Percentiles rank a stretch among this genome's conserved stretches.
phyloP scores from a whole-genome alignment of 2,888 invertebrate species.

The Himalopsyche kuldschensis region DNA sequence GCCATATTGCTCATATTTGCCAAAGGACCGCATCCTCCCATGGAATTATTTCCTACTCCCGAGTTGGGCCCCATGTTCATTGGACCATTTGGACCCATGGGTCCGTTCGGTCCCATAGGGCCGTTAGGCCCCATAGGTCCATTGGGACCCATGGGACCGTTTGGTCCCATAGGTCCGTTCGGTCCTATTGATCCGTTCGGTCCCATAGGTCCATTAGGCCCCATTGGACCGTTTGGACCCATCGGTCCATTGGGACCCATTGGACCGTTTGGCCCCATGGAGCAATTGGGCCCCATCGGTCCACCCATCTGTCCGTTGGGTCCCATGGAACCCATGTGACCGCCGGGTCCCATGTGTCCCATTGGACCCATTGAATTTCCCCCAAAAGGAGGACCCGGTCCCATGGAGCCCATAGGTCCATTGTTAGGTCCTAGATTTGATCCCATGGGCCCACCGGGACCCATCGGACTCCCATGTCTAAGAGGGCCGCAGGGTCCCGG shows the following conservation, averaged over 20 bases:
- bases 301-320: constrained; percentile 37
- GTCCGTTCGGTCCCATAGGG: constrained; percentile 57
- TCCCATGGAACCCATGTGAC: constrained; percentile 41
- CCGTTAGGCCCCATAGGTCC: constrained; percentile 41
- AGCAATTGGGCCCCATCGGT: constrained; percentile 41
- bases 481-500: constrained; percentile 60
- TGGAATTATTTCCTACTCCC: constrained; percentile 58
- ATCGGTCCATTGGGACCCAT: constrained; percentile 41
- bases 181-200: constrained; percentile 52
- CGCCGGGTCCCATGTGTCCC: constrained; percentile 43
- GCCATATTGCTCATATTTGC: constrained; percentile 61
- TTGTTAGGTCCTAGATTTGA: constrained; percentile 46
- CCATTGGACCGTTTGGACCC: constrained; percentile 45
- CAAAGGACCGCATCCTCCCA: constrained; percentile 57
- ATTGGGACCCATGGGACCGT: constrained; percentile 43
- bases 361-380: constrained; percentile 45
- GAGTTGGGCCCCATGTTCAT: constrained; percentile 51
- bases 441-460: constrained; percentile 42
- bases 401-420: constrained; percentile 58
- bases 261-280: constrained; percentile 43
- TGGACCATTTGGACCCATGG: constrained; percentile 53
- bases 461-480: constrained; percentile 60
- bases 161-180: constrained; percentile 52
- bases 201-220: constrained; percentile 53
- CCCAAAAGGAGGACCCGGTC: constrained; percentile 51